phyloP scores from a whole-genome alignment of 2,113 vertebrate species.

The Xenopus tropicalis region DNA sequence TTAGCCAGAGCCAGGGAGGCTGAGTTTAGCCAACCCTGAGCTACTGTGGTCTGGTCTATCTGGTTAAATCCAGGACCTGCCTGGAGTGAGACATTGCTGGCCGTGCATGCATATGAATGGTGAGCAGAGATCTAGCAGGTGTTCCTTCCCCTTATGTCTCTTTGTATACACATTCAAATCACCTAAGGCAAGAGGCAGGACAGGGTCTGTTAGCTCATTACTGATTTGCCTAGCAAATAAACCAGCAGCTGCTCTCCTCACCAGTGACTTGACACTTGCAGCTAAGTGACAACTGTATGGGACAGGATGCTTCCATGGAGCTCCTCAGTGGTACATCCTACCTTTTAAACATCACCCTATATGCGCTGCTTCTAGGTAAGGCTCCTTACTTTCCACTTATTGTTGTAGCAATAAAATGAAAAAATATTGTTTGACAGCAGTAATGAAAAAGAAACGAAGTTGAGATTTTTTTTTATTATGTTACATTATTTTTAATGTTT shows the following conservation, averaged over 20 bases:
- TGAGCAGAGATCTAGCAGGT: constrained; percentile 65
- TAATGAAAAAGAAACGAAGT: no score
- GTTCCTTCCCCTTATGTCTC: constrained; percentile 65
- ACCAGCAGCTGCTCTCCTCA: constrained; percentile 64
- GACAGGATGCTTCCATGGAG: constrained; percentile 69
- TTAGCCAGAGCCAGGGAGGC: not conserved
- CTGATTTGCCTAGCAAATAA: constrained; percentile 78
- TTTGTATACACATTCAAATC: constrained; percentile 79
- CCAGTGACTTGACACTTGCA: constrained; percentile 45
- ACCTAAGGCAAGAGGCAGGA: constrained; percentile 62
- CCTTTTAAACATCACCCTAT: constrained; percentile 58
- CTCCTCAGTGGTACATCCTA: constrained; percentile 51
- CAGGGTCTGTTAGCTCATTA: constrained; percentile 66
- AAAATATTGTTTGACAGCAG: no score
- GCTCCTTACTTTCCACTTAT: not conserved
- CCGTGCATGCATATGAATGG: constrained; percentile 52
- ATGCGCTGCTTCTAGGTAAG: constrained; percentile 72
- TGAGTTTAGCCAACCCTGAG: constrained; percentile 3
- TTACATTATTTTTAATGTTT: no score
- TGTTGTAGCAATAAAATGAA: not conserved
- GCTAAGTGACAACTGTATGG: constrained; percentile 47
- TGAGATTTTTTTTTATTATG: no score
- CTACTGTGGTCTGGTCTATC: constrained; percentile 29
- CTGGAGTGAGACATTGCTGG: constrained; percentile 1
- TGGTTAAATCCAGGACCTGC: constrained; percentile 31